Percentiles rank a stretch among this genome's conserved stretches.
Evolutionary conservation across 1,140 invertebrate species (phyloP).

Genomic region (Agrilus planipennis): DNA sequence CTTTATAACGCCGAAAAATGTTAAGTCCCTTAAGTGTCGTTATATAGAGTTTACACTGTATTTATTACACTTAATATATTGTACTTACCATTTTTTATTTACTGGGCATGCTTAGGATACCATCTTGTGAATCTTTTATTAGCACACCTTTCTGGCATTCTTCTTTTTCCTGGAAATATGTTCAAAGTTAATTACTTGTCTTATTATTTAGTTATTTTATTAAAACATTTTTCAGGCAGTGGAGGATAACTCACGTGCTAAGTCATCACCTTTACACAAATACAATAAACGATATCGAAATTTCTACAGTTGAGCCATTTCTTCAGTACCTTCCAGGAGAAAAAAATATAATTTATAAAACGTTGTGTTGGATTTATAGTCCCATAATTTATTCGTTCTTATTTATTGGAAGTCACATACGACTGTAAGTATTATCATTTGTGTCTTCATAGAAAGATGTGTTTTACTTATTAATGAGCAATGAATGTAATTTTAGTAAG

Average conservation of each 20-base stretch:
- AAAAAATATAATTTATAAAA: constrained; percentile 35
- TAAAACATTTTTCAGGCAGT: constrained; percentile 48
- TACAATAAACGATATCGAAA: constrained; percentile 63
- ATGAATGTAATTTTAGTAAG: too few relatives aligned
- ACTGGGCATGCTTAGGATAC: background rate
- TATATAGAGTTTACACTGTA: too few relatives aligned
- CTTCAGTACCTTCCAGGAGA: constrained; percentile 50
- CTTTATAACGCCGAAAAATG: too few relatives aligned
- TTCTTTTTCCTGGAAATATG: background rate
- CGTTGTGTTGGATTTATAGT: constrained; percentile 37
- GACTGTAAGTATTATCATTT: constrained; percentile 43
- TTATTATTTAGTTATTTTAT: too few relatives aligned
- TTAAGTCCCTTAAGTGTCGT: too few relatives aligned
- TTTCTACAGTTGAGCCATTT: constrained; percentile 57
- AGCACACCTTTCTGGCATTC: background rate
- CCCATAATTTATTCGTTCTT: constrained; percentile 38
- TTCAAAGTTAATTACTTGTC: background rate
- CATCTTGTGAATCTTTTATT: too few relatives aligned
- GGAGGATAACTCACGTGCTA: constrained; percentile 62
- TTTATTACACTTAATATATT: too few relatives aligned
- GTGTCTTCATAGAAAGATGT: too few relatives aligned
- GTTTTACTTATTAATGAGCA: too few relatives aligned
- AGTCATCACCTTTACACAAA: constrained; percentile 76
- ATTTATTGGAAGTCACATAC: constrained; percentile 33
- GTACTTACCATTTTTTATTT: background rate